phyloP scores from a whole-genome alignment of 2,888 invertebrate species.

The Meliscaeva auricollis region DNA sequence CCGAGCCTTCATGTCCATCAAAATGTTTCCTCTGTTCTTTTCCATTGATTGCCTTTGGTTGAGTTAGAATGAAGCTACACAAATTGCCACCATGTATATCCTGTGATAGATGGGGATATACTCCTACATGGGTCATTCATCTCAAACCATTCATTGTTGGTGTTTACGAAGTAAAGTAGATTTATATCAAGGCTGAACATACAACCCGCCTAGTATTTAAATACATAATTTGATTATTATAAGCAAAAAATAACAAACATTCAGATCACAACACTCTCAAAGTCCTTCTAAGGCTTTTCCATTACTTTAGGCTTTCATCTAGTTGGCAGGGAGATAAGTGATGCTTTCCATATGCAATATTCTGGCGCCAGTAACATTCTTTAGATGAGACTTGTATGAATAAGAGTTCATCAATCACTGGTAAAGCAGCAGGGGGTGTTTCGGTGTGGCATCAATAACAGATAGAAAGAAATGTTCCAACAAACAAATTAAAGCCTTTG shows the following conservation, averaged over 20 bases:
- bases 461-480: not conserved
- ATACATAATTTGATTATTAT: constrained; percentile 63
- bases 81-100: not conserved
- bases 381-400: constrained; percentile 29
- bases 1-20: constrained; percentile 29
- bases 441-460: not conserved
- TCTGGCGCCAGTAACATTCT: constrained; percentile 46
- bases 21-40: constrained; percentile 8
- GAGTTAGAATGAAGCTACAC: not conserved
- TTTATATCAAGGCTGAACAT: constrained; percentile 5
- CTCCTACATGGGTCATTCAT: constrained; percentile 12
- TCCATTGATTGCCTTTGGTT: constrained; percentile 15
- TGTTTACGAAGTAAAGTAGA: not conserved
- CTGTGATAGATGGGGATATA: not conserved
- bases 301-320: not conserved
- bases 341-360: constrained; percentile 18
- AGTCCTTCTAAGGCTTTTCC: not conserved
- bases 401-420: constrained; percentile 46
- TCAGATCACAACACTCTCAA: not conserved
- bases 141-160: not conserved
- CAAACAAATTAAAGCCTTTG: constrained; percentile 22
- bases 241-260: constrained; percentile 15
- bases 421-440: not conserved
- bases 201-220: constrained; percentile 29
- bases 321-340: not conserved